Conservation (phyloP, 1,140 invertebrate species). For the Nasonia vitripennis region DNA sequence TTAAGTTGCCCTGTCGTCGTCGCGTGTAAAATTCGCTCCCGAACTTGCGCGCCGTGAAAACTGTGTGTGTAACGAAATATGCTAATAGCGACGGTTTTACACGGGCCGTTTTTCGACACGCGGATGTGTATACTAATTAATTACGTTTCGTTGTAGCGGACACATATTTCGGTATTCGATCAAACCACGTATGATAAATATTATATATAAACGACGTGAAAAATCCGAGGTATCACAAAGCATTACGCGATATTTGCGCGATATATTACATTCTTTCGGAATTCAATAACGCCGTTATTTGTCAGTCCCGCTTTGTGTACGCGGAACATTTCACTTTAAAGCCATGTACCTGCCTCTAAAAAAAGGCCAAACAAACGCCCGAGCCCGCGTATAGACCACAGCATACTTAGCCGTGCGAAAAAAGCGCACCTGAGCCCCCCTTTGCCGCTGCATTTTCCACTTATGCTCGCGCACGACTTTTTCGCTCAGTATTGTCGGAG, state of each 20-base stretch:
- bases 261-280: slow-evolving; percentile 35
- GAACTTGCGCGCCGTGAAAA: neutral
- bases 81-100: neutral
- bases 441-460: neutral
- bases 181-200: neutral
- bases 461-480: neutral
- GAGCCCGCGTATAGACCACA: slow-evolving; percentile 23
- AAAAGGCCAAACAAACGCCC: slow-evolving; percentile 17
- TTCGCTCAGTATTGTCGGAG: neutral
- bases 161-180: neutral
- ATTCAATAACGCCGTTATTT: slow-evolving; percentile 47
- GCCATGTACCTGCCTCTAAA: slow-evolving; percentile 9
- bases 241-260: slow-evolving; percentile 22
- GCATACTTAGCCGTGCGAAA: slow-evolving; percentile 17
- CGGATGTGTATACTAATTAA: neutral
- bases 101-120: no score
- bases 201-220: neutral
- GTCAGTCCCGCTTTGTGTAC: neutral
- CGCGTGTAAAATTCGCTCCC: neutral
- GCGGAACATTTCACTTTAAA: slow-evolving; percentile 34
- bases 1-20: slow-evolving; percentile 1
- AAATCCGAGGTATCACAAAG: neutral
- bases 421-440: slow-evolving; percentile 33
- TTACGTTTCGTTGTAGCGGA: neutral
- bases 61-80: neutral